Conservation (phyloP, 2,888 invertebrate genomes). For the Pammene fasciana region DNA sequence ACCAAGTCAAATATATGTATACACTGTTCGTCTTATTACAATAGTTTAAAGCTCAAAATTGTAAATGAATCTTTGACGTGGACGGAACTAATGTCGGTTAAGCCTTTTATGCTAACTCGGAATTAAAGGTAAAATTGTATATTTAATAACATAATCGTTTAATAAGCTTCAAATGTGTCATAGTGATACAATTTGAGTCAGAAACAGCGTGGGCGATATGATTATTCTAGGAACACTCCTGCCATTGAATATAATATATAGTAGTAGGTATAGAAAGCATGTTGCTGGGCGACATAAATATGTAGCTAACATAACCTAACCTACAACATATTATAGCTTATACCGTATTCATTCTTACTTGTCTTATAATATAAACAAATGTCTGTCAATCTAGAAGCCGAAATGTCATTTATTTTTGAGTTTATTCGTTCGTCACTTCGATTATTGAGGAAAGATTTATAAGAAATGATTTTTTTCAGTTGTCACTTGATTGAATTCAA, state of each 20-base stretch:
- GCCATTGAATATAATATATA: slow-evolving; percentile 6
- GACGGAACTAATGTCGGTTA: neutral
- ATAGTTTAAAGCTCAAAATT: neutral
- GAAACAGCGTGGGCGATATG: neutral
- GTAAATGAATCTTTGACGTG: neutral
- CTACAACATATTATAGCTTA: neutral
- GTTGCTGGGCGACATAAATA: neutral
- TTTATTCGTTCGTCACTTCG: too few relatives aligned
- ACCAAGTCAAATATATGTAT: neutral
- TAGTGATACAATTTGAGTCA: neutral
- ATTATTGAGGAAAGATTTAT: too few relatives aligned
- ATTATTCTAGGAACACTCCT: slow-evolving; percentile 6
- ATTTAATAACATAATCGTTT: slow-evolving; percentile 20
- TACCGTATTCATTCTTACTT: too few relatives aligned
- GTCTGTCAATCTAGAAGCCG: too few relatives aligned
- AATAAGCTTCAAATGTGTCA: slow-evolving; percentile 17
- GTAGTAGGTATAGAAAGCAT: neutral
- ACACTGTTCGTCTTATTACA: neutral
- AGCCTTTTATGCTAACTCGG: neutral
- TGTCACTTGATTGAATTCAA: too few relatives aligned
- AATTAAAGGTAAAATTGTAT: slow-evolving; percentile 8
- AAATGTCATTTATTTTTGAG: too few relatives aligned
- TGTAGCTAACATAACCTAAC: neutral
- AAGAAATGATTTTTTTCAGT: too few relatives aligned
- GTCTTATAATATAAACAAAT: too few relatives aligned